Conservation (phyloP, 2,113 vertebrate species). For the Aptenodytes patagonicus region DNA sequence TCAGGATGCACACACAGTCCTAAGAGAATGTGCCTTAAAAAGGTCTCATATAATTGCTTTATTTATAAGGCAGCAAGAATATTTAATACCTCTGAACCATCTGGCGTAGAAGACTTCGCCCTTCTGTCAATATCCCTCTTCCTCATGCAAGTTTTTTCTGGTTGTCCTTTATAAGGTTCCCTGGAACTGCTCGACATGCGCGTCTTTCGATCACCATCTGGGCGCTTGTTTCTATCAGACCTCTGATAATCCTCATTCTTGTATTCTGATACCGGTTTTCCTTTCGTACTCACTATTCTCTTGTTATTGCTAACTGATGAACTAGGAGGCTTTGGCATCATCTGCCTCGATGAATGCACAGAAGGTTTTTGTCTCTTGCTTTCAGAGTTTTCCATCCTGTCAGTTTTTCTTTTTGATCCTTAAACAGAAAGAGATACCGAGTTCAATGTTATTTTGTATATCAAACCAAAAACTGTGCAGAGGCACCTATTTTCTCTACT, state of each 20-base stretch:
- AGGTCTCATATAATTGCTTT: constrained; percentile 58
- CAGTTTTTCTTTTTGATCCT: constrained; percentile 95
- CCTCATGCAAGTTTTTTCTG: constrained; percentile 78
- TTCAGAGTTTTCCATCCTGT: constrained; percentile 82
- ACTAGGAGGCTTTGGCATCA: constrained; percentile 80
- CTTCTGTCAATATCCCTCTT: constrained; percentile 85
- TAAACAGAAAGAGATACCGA: neutral
- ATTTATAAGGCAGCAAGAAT: constrained; percentile 69
- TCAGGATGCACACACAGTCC: constrained; percentile 60
- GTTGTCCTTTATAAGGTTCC: constrained; percentile 79
- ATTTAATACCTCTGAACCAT: constrained; percentile 79
- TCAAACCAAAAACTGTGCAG: neutral
- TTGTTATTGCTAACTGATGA: constrained; percentile 83
- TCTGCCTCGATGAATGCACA: constrained; percentile 80
- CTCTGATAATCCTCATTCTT: constrained; percentile 86
- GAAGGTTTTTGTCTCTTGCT: constrained; percentile 86
- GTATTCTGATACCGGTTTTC: constrained; percentile 74
- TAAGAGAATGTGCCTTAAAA: constrained; percentile 30
- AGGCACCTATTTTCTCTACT: neutral
- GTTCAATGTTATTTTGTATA: neutral
- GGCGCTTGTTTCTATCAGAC: constrained; percentile 78
- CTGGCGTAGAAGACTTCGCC: constrained; percentile 81
- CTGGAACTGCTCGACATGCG: constrained; percentile 75
- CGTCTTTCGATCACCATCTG: constrained; percentile 80
- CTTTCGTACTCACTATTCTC: constrained; percentile 75